Base-by-base conservation (phyloP, 2,888 invertebrate genomes). In the Coelinius sp. region DNA sequence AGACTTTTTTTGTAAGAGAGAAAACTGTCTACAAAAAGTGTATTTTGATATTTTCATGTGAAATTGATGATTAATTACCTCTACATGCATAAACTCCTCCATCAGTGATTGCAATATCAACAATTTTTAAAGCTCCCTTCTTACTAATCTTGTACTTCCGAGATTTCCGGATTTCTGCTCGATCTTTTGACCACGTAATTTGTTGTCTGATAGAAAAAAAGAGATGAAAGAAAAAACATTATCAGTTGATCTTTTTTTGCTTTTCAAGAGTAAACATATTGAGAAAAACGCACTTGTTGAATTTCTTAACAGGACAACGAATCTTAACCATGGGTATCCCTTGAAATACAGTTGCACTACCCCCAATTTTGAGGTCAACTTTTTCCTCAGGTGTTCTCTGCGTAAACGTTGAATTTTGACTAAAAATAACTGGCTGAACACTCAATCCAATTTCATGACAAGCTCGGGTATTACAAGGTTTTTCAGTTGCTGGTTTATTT, bases 111-210 rank as follows among this genome's bases (percentile, higher is more conserved):
- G 93, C 92, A 5, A 97, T 92, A 56, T 94, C 94, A 71, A 94
- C 92, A 73, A 98, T 95, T 73, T 96, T 92, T 14, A 98, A 90
- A 25, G 96, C 96, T 12, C 97, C 97, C 90, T 97, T 97, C 83
- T 94, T 95, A 10, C 96, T 96, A 67, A 96, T 94, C 86, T 96
- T 95, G 81, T 94, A 93, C 80, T 96, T 95, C 83, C 93, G 93
- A 0, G 93, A 93, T 82, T 95, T 95, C 25, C 91, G 90, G 73
- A 96, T 89, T 66, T 92, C 92, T 79, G 92, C 92, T 77, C 94
- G 93, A 84, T 97, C 95, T 84, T 97, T 97, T 68, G 93, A 93
- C 97, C 97, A 97, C 81, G 93, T 91, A 76, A 97, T 95, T 86
- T 94, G 94, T 0, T 95, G 94, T 75, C 96, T 89, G 75, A 53